phyloP scores from a whole-genome alignment of 2,113 vertebrate species.

The Chaenogobius annularis region DNA sequence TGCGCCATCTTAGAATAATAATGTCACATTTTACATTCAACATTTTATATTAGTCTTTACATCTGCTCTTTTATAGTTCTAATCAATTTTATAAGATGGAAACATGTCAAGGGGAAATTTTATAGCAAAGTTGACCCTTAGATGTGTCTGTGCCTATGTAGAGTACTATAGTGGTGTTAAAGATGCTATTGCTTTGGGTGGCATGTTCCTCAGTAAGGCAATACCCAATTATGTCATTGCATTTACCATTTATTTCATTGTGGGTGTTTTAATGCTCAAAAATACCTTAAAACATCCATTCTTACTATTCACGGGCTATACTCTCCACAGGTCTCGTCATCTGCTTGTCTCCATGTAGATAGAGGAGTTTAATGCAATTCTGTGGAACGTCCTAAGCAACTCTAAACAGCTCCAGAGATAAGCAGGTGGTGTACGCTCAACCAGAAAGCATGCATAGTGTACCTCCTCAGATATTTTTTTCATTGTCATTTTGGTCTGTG shows the following conservation, averaged over 20 bases:
- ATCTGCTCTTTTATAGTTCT: slow-evolving; percentile 52
- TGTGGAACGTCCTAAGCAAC: not conserved
- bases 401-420: no score
- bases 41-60: slow-evolving; percentile 50
- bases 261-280: no score
- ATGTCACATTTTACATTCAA: slow-evolving; percentile 39
- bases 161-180: no score
- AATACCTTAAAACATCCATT: no score
- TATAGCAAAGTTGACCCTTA: slow-evolving; percentile 45
- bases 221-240: no score
- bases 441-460: no score
- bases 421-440: no score
- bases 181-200: no score
- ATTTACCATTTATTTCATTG: not conserved
- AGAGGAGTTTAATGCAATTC: not conserved
- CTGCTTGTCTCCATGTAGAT: not conserved
- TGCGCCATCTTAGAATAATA: slow-evolving; percentile 9
- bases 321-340: no score
- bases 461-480: not conserved
- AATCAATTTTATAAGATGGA: slow-evolving; percentile 50
- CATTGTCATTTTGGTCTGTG: not conserved
- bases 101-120: slow-evolving; percentile 60
- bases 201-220: no score
- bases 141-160: not conserved
- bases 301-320: no score